These are phyloP conservation scores for Calameuta pallipes DNA, from an alignment of 2,888 invertebrate genomes.

Conservation along the genomic window DNA sequence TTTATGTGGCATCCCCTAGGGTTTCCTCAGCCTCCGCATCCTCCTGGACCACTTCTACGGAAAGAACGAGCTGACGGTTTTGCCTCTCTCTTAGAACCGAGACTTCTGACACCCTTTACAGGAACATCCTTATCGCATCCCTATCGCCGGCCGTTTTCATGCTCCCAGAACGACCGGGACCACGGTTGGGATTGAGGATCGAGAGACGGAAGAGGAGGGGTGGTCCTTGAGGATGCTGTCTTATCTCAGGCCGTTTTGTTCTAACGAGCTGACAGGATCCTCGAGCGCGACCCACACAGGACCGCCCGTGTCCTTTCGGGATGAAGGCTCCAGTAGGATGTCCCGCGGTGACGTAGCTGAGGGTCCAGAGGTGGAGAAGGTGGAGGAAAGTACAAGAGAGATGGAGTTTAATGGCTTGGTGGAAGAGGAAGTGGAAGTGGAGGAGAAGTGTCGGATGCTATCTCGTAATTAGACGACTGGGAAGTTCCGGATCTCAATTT, in stretches of 20 bases:
- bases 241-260: constrained; percentile 42
- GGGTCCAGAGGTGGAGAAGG: neutral
- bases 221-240: neutral
- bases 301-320: too few relatives aligned
- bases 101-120: constrained; percentile 29
- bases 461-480: neutral
- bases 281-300: constrained; percentile 23
- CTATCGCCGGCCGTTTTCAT: constrained; percentile 28
- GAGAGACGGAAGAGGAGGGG: neutral
- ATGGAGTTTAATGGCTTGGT: too few relatives aligned
- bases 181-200: neutral
- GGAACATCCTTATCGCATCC: constrained; percentile 23
- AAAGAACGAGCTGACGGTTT: too few relatives aligned
- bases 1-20: constrained; percentile 31
- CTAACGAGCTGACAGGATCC: constrained; percentile 44
- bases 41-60: too few relatives aligned
- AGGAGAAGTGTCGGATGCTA: too few relatives aligned
- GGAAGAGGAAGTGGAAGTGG: too few relatives aligned
- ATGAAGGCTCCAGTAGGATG: too few relatives aligned
- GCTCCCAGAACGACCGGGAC: neutral
- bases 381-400: neutral
- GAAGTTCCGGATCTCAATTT: constrained; percentile 22
- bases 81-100: constrained; percentile 7
- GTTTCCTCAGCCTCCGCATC: constrained; percentile 20
- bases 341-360: neutral